Evolutionary conservation across 2,888 invertebrate genomes (phyloP), one percentile per base, ranked within the genome.

Genomic region (Globia sparganii): DNA sequence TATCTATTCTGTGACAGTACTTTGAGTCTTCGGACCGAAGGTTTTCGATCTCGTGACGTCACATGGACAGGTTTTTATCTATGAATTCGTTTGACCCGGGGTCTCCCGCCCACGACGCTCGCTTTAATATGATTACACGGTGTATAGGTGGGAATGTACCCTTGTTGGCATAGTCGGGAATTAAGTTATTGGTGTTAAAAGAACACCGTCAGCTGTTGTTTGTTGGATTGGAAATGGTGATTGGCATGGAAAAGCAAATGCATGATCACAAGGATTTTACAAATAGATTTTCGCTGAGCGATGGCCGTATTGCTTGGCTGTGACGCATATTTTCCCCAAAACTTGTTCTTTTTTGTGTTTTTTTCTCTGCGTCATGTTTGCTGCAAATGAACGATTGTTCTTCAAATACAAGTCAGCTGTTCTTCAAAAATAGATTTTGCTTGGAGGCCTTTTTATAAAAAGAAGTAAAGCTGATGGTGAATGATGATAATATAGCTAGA

Each of bases 61-160:
- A 93, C 88, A 91, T 91, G 91, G 92, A 92, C 91, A 86, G 89
- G 91, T 93, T 94, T 94, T 95, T 94, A 94, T 95, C 95, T 95
- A 95, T 93, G 93, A 92, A 92, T 92, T 92, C 92, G 91, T 93
- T 96, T 95, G 95, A 95, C 95, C 95, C 91, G 87, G 85, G 91
- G 94, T 92, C 93, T 94, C 91, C 96, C 96, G 93, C 96, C 95
- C 96, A 96, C 96, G 95, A 93, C 81, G 88, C 72, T 58, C 76
- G 78, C 75, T 87, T 88, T 89, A 88, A 89, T 88, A 84, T 85
- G 86, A 84, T 89, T 86, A 86, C 87, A 87, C 80, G 85, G 83
- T 85, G 80, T 77, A 76, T 80, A 82, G 81, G 82, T 88, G 84
- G 75, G 79, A 88, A 84, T 79, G 58, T 73, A 53, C 80, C 87